A percentile compares a stretch with the other conserved stretches of the same genome.
Evolutionary conservation across 1,140 invertebrate genomes (phyloP).

Genomic region (Drosophila bifasciata): DNA sequence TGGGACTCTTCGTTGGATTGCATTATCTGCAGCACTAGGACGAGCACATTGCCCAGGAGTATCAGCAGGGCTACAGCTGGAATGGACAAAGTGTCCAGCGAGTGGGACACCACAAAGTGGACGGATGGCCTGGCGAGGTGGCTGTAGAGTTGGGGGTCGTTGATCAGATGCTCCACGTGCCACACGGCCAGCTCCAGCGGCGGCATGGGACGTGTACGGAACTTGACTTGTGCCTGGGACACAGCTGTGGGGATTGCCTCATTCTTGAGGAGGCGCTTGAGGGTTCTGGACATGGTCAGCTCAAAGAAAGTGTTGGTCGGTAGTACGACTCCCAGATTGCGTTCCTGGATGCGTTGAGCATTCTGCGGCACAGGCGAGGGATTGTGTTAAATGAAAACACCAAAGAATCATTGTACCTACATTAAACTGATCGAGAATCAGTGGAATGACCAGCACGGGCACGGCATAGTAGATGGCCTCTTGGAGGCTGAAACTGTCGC

Average conservation of each 20-base stretch:
- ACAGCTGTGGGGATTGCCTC: background rate
- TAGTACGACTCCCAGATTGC: conserved; percentile 44
- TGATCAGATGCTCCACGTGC: conserved; percentile 86
- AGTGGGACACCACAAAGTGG: conserved; percentile 49
- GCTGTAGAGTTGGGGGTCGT: conserved; percentile 47
- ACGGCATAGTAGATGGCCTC: conserved; percentile 86
- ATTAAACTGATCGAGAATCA: conserved; percentile 87
- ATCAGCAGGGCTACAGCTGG: conserved; percentile 9
- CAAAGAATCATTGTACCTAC: conserved; percentile 26
- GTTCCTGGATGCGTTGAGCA: conserved; percentile 65
- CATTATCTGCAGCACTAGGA: background rate
- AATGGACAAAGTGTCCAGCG: conserved; percentile 48
- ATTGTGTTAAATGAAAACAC: background rate
- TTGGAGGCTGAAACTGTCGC: conserved; percentile 85
- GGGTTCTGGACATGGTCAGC: conserved; percentile 5
- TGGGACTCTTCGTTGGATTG: background rate
- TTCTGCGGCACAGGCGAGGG: conserved; percentile 21
- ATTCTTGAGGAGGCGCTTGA: conserved; percentile 28
- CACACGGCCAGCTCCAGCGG: conserved; percentile 86
- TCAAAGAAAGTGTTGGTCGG: background rate
- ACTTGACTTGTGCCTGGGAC: conserved; percentile 80
- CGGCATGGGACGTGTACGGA: conserved; percentile 84
- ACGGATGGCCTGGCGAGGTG: conserved; percentile 19
- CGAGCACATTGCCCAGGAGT: conserved; percentile 1
- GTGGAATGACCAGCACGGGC: conserved; percentile 87